Conservation (phyloP, 1,140 invertebrate genomes). For the Hormaphis cornu region DNA sequence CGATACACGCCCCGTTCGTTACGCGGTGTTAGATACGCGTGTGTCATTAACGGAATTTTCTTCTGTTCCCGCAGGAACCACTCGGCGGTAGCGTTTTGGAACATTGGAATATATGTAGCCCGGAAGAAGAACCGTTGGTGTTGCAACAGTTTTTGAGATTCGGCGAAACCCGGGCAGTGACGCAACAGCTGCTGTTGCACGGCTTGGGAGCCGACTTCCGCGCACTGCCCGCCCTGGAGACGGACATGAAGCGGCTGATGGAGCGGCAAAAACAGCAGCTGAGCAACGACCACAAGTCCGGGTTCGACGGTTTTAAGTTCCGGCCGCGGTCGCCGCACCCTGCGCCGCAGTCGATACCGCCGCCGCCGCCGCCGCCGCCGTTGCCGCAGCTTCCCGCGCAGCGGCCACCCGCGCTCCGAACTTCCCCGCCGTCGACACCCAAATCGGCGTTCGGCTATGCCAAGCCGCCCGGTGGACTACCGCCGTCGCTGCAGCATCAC, state of each 20-base stretch:
- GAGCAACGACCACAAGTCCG: conserved; percentile 4
- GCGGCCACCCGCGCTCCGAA: background rate
- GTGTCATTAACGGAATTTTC: background rate
- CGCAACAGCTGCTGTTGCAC: conserved; percentile 61
- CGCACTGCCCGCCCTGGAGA: conserved; percentile 43
- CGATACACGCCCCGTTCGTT: background rate
- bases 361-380: conserved; percentile 22
- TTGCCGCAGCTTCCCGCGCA: background rate
- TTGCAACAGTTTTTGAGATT: conserved; percentile 78
- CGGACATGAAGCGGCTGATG: conserved; percentile 46
- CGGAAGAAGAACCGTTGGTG: conserved; percentile 75
- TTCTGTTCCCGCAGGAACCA: conserved; percentile 48
- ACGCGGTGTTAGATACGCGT: background rate
- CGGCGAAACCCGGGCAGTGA: conserved; percentile 70
- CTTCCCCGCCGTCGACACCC: conserved; percentile 21
- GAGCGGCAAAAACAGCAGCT: conserved; percentile 20
- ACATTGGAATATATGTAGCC: conserved; percentile 70
- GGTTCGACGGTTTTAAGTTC: conserved; percentile 12
- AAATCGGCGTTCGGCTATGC: conserved; percentile 41
- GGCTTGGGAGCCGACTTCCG: conserved; percentile 35
- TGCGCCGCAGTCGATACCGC: conserved; percentile 29
- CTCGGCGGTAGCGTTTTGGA: conserved; percentile 63
- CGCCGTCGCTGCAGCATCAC: conserved; percentile 54
- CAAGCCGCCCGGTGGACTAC: conserved; percentile 42
- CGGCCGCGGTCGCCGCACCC: conserved; percentile 6